Percentiles rank a stretch among this genome's conserved stretches.
Conservation (phyloP, 2,888 invertebrate species). For the Chesias legatella region DNA sequence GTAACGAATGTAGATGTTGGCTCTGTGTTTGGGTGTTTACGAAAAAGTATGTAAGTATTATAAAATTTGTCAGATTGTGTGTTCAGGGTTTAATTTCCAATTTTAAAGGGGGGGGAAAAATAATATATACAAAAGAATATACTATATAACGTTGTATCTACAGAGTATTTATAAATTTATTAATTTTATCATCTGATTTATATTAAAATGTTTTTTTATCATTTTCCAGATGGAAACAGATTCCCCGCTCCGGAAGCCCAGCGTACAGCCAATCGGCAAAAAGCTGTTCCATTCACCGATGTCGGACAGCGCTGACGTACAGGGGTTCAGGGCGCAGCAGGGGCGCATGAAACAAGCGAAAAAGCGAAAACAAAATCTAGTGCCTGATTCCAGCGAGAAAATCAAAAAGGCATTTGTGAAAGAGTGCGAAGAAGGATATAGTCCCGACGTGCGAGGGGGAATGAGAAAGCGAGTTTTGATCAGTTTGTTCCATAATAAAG, state of each 20-base stretch:
- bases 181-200: too few relatives aligned
- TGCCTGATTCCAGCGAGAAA: constrained; percentile 49
- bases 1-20: too few relatives aligned
- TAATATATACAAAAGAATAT: too few relatives aligned
- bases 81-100: too few relatives aligned
- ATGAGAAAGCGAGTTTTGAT: constrained; percentile 59
- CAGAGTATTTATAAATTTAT: too few relatives aligned
- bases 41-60: too few relatives aligned
- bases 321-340: constrained; percentile 23
- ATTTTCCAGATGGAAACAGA: constrained; percentile 58
- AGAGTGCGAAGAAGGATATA: constrained; percentile 55
- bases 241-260: constrained; percentile 58
- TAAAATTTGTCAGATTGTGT: too few relatives aligned
- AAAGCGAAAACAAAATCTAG: constrained; percentile 54
- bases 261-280: constrained; percentile 54
- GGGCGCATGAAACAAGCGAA: constrained; percentile 34
- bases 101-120: too few relatives aligned
- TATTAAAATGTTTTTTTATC: background rate
- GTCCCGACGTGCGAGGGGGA: constrained; percentile 43
- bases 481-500: constrained; percentile 62
- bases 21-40: too few relatives aligned
- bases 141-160: too few relatives aligned
- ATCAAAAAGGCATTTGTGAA: constrained; percentile 56
- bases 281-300: constrained; percentile 65
- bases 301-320: constrained; percentile 34